These are phyloP conservation scores for Uropetala carovei DNA, from an alignment of 2,888 invertebrate species.

Conservation along the genomic window DNA sequence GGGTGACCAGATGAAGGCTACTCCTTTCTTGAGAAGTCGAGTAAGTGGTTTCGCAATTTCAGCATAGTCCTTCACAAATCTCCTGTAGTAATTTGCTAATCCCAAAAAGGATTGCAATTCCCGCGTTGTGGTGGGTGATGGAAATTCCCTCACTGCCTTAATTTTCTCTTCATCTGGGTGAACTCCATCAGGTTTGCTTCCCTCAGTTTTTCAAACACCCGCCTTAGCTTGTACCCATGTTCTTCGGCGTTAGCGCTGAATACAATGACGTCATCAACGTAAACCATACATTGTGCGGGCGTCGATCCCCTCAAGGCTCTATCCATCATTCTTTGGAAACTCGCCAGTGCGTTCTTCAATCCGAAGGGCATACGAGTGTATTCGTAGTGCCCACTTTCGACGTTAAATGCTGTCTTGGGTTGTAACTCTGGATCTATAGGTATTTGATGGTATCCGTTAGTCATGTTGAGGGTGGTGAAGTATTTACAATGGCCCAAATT, in stretches of 20 bases:
- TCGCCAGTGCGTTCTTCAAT: background rate
- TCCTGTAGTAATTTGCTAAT: background rate
- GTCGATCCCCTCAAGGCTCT: background rate
- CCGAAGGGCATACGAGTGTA: background rate
- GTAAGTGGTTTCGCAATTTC: slow-evolving; percentile 1
- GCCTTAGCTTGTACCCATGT: background rate
- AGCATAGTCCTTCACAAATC: background rate
- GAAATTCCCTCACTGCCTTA: background rate
- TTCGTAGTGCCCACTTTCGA: too few relatives aligned
- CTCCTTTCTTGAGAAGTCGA: background rate
- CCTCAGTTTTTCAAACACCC: background rate
- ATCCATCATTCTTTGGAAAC: slow-evolving; percentile 6
- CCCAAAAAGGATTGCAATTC: background rate
- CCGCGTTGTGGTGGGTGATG: background rate
- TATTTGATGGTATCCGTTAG: too few relatives aligned
- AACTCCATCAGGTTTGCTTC: background rate
- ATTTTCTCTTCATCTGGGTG: too few relatives aligned
- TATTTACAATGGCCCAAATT: background rate
- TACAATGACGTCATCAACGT: background rate
- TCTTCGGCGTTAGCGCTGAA: background rate
- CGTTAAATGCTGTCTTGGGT: background rate
- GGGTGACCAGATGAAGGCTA: background rate
- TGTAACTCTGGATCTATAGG: background rate
- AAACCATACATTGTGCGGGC: background rate
- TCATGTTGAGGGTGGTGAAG: too few relatives aligned